These are phyloP conservation scores for Tachypleus tridentatus DNA, from an alignment of 1,140 invertebrate species.

Conservation along the genomic window DNA sequence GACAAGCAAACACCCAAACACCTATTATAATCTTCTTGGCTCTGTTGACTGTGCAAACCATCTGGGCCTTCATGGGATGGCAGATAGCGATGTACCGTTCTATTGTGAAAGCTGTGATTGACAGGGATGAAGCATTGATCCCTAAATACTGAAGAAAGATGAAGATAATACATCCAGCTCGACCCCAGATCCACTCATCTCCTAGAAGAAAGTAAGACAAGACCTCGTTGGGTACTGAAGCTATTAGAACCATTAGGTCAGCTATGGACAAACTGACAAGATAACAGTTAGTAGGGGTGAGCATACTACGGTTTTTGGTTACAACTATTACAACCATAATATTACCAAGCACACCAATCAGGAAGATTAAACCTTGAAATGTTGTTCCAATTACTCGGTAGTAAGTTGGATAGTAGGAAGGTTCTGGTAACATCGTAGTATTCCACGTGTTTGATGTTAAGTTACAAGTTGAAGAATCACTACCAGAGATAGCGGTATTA, in stretches of 20 bases:
- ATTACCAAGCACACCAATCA: constrained; percentile 45
- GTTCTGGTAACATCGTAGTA: constrained; percentile 10
- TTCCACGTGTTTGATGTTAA: too few species aligned
- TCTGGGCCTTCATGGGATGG: constrained; percentile 44
- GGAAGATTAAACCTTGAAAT: constrained; percentile 44
- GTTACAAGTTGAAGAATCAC: too few species aligned
- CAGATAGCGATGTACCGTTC: constrained; percentile 49
- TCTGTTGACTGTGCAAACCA: constrained; percentile 42
- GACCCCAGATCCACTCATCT: constrained; percentile 47
- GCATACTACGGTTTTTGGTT: constrained; percentile 37
- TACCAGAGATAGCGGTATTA: too few species aligned
- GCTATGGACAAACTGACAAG: constrained; percentile 46
- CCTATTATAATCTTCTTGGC: constrained; percentile 43
- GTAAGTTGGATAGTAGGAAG: constrained; percentile 37
- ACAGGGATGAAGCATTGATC: constrained; percentile 52
- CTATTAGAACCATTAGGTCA: constrained; percentile 45
- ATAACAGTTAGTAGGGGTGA: constrained; percentile 50
- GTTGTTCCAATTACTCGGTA: constrained; percentile 44
- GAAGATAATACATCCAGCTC: constrained; percentile 44
- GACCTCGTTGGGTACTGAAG: constrained; percentile 46
- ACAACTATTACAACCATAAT: constrained; percentile 43
- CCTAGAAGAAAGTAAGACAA: constrained; percentile 43
- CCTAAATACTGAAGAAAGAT: constrained; percentile 54
- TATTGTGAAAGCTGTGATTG: constrained; percentile 53
- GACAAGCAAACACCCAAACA: constrained; percentile 45